Conservation (phyloP, 2,888 invertebrate genomes). For the Tipula confusa region DNA sequence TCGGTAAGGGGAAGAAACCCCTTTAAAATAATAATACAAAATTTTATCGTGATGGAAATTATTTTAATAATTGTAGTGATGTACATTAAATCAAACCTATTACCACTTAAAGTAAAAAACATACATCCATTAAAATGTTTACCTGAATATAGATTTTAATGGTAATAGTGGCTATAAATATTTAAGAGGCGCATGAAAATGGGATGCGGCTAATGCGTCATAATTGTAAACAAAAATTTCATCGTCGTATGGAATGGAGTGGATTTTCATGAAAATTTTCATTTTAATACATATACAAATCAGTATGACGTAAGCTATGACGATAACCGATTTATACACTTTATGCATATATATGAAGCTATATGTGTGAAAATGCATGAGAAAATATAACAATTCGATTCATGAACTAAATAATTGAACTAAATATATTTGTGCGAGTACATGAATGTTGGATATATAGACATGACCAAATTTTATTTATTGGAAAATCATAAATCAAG, state of each 20-base stretch:
- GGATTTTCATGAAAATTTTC: not conserved
- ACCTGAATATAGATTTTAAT: too few relatives aligned
- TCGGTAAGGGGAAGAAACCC: not conserved
- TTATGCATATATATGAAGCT: not conserved
- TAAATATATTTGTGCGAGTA: too few relatives aligned
- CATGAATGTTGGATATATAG: too few relatives aligned
- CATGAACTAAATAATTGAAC: not conserved
- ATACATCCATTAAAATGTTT: not conserved
- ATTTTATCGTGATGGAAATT: not conserved
- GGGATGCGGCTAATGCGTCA: not conserved
- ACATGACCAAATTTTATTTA: too few relatives aligned
- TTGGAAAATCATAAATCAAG: too few relatives aligned
- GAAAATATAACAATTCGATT: not conserved
- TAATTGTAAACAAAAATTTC: not conserved
- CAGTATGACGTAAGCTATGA: conserved; percentile 3
- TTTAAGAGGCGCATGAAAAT: not conserved
- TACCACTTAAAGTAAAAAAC: not conserved
- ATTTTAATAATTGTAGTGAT: not conserved
- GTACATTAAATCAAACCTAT: not conserved
- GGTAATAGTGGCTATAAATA: not conserved
- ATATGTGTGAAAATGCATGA: not conserved
- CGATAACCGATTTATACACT: not conserved
- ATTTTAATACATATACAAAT: not conserved
- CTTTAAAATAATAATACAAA: not conserved
- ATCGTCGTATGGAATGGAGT: too few relatives aligned